These are phyloP conservation scores for Tokudaia tokunoshimensis DNA, from an alignment of 2,797 vertebrate species.

Conservation along the genomic window DNA sequence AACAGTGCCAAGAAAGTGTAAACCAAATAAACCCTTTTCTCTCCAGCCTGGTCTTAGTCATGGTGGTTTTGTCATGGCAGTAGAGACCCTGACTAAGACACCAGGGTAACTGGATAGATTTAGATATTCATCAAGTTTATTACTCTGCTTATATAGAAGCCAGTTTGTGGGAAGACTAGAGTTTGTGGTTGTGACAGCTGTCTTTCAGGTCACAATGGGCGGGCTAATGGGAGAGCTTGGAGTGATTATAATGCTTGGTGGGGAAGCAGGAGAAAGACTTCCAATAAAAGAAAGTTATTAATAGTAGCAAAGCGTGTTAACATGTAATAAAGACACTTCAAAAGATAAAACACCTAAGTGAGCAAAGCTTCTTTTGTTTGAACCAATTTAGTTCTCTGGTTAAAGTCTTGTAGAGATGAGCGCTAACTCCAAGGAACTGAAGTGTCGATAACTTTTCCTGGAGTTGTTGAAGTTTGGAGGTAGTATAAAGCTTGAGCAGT, in stretches of 20 bases:
- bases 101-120: not conserved
- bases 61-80: not conserved
- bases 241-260: not conserved
- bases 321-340: not conserved
- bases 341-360: not conserved
- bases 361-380: not conserved
- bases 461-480: not conserved
- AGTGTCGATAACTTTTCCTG: not conserved
- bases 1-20: not conserved
- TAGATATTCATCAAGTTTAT: not conserved
- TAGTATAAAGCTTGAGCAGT: not conserved
- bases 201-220: not conserved
- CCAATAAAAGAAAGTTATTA: constrained; percentile 44
- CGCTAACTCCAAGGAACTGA: not conserved
- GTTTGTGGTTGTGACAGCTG: constrained; percentile 10
- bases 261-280: constrained; percentile 27
- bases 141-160: constrained; percentile 14
- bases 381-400: not conserved
- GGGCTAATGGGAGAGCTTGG: not conserved
- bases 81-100: not conserved
- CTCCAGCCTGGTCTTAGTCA: not conserved
- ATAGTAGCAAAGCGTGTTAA: constrained; percentile 23
- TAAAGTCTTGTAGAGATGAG: constrained; percentile 1
- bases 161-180: not conserved
- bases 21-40: not conserved